Percentiles rank a stretch among this genome's conserved stretches.
Evolutionary conservation across 2,113 vertebrate species (phyloP).

Genomic region (Anarhynchus alexandrinus): DNA sequence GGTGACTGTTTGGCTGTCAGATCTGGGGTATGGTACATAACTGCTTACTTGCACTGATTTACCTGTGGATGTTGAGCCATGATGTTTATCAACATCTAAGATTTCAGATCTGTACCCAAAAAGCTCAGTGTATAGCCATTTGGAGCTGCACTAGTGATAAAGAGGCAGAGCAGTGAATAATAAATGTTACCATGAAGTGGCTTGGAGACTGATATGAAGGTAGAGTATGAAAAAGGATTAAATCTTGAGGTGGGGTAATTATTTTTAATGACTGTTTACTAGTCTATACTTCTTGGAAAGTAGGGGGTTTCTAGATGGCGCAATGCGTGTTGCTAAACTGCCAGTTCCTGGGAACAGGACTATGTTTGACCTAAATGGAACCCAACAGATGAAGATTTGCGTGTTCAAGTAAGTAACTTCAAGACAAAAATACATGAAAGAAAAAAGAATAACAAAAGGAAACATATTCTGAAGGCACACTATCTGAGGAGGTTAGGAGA

Average conservation of each 20-base stretch:
- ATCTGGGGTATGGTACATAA: neutral
- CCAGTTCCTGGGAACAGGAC: neutral
- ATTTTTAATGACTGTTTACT: conserved; percentile 52
- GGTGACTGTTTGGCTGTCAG: neutral
- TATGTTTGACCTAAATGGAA: neutral
- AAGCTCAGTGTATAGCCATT: neutral
- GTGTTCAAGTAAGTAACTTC: neutral
- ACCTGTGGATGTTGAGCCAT: neutral
- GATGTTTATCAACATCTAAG: neutral
- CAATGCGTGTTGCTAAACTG: neutral
- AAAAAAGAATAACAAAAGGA: neutral
- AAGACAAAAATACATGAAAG: neutral
- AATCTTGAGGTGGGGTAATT: conserved; percentile 27
- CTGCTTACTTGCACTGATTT: neutral
- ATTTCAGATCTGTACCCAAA: neutral
- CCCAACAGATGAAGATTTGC: neutral
- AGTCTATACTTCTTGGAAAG: conserved; percentile 1
- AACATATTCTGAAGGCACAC: neutral
- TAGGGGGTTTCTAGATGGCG: conserved; percentile 2
- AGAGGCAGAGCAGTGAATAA: neutral
- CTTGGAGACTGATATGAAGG: conserved; percentile 14
- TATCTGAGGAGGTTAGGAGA: neutral
- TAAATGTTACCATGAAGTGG: neutral
- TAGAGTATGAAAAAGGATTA: conserved; percentile 5
- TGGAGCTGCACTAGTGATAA: neutral